Percentiles rank a stretch among this genome's conserved stretches.
These are phyloP conservation scores for Clistopyga incitator DNA, from an alignment of 2,888 invertebrate species.

Conservation along the genomic window DNA sequence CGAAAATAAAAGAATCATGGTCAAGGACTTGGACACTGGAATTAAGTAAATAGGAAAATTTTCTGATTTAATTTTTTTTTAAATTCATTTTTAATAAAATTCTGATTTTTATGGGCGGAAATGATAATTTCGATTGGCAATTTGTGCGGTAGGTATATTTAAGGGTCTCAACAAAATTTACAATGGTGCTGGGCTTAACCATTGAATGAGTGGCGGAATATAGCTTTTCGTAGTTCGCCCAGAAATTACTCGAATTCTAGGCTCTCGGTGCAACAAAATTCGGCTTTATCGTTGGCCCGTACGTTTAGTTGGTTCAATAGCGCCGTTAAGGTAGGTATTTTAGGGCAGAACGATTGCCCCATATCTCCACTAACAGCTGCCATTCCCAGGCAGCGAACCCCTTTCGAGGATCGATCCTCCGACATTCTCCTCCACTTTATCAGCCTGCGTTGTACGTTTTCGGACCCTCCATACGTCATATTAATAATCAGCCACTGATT, in stretches of 20 bases:
- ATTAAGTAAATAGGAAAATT: too few relatives aligned
- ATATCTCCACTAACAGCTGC: conserved; percentile 81
- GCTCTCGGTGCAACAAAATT: conserved; percentile 4
- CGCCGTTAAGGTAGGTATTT: conserved; percentile 47
- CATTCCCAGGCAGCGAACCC: conserved; percentile 80
- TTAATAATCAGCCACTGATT: conserved; percentile 26
- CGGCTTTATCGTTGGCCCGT: neutral
- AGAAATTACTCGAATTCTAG: conserved; percentile 12
- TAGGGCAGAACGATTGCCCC: conserved; percentile 72
- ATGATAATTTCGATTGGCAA: too few relatives aligned
- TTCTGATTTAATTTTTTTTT: too few relatives aligned
- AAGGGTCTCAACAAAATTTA: too few relatives aligned
- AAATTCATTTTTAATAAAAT: too few relatives aligned
- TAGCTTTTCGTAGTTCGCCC: neutral
- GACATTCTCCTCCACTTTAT: conserved; percentile 42
- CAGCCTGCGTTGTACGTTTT: conserved; percentile 41
- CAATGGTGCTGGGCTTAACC: neutral
- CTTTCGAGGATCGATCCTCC: conserved; percentile 66
- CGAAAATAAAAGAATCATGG: too few relatives aligned
- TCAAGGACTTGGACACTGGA: too few relatives aligned
- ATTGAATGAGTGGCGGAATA: neutral
- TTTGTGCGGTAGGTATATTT: neutral
- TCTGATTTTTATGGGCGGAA: too few relatives aligned
- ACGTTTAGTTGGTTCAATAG: conserved; percentile 41
- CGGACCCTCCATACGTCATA: conserved; percentile 12